These are phyloP conservation scores for Lamellibrachia columna DNA, from an alignment of 2,888 invertebrate species.

Conservation along the genomic window DNA sequence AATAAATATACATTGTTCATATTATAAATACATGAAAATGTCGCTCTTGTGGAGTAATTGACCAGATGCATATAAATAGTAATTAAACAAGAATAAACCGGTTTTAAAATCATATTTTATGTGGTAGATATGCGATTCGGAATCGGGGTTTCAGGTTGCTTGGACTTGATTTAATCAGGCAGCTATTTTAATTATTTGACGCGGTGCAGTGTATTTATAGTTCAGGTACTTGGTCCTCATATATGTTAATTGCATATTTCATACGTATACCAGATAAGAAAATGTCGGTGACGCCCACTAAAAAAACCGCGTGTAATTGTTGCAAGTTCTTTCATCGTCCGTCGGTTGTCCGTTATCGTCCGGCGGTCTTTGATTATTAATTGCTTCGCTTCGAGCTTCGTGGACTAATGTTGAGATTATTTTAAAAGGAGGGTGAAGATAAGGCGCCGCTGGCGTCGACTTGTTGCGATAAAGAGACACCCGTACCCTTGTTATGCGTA, in stretches of 20 bases:
- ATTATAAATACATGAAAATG: too few relatives aligned
- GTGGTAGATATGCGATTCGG: neutral
- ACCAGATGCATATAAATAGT: neutral
- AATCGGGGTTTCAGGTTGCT: neutral
- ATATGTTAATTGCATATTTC: neutral
- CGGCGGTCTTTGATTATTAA: neutral
- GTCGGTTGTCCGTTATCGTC: neutral
- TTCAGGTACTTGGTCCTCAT: neutral
- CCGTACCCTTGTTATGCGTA: neutral
- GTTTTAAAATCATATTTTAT: neutral
- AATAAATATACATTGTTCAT: too few relatives aligned
- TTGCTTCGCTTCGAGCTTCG: neutral
- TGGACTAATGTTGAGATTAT: neutral
- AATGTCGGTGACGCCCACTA: neutral
- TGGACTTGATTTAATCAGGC: neutral
- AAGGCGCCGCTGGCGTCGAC: neutral
- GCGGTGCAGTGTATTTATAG: neutral
- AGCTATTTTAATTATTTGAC: neutral
- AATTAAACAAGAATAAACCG: neutral
- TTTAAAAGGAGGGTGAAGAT: neutral
- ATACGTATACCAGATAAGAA: neutral
- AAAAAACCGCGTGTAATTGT: neutral
- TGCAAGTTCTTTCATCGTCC: neutral
- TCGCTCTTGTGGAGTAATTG: neutral
- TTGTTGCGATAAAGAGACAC: neutral